phyloP scores from a whole-genome alignment of 92 coral and sea anemone species.

The Micromussa lordhowensis region DNA sequence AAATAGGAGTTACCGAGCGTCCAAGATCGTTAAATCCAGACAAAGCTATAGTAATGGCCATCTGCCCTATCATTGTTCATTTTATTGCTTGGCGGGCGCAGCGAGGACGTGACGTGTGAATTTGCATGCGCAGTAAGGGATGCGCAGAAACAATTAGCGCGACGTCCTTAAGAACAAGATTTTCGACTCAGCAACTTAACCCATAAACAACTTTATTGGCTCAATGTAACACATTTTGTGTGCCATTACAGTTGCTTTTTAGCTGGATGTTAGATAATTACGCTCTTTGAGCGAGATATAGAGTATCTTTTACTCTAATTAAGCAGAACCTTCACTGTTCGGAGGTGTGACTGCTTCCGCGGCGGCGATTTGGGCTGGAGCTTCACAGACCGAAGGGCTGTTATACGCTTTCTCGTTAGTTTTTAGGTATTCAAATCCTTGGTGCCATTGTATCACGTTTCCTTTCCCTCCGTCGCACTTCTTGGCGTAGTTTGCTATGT shows the following conservation, averaged over 20 bases:
- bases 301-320: not conserved
- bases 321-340: not conserved
- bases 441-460: slow-evolving; percentile 25
- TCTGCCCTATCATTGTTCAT: no score
- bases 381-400: slow-evolving; percentile 1
- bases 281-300: not conserved
- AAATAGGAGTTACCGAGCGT: no score
- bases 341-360: not conserved
- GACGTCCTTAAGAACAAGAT: no score
- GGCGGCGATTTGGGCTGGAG: not conserved
- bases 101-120: no score
- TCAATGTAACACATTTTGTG: not conserved
- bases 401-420: not conserved
- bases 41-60: no score
- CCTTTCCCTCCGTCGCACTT: slow-evolving; percentile 28
- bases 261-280: not conserved
- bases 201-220: not conserved
- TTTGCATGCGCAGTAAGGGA: no score
- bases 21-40: no score
- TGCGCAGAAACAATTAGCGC: no score
- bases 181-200: not conserved
- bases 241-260: not conserved
- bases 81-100: no score
- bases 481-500: not conserved
- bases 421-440: not conserved